Base-by-base conservation (phyloP, 1,140 invertebrate species). In the Drosophila ambigua region DNA sequence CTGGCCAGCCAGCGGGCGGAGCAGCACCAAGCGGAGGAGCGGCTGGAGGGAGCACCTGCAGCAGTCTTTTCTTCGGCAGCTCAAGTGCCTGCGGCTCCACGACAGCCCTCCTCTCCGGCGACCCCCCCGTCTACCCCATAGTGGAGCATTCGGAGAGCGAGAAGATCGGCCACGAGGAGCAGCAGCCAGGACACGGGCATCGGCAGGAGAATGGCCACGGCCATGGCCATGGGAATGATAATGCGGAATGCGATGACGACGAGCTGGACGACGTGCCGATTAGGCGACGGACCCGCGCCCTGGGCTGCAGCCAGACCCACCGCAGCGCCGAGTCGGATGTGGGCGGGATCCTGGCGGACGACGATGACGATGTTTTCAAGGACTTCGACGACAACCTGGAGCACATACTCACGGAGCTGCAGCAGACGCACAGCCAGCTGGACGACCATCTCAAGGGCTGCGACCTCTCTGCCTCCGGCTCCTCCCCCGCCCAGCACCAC, bases 141-240 rank as follows among this genome's bases (percentile, higher is more conserved):
- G 96, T 95, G 3, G 96, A 97, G 92, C 96, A 96, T 85, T 95
- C 95, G 16, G 96, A 39, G 11, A 39, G 96, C 87, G 96, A 97
- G 92, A 96, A 80, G 63, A 48, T 54, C 0, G 6, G 58, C 15
- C 65, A 92, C 67, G 65, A 91, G 75, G 48, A 55, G 77, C 55
- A 58, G 44, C 35, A 61, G 50, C 31, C 39, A 20, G 20, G 20
- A 20, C 20, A 3, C 53, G 93, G 57, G 24, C 28, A 5, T 44
- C 0, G 60, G 57, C 31, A 39, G 9, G 11, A 13, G 35, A 11
- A 39, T 5, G 35, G 9, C 13, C 35, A 31, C 11, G 35, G 11
- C 8, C 9, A 9, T 35, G 26, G 57, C 16, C 5, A 31, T 0
- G 67, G 57, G 7, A 52, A 51, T 5, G 50, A 55, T 7, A 65